These are phyloP conservation scores for Dinothrombium tinctorium DNA, from an alignment of 1,140 invertebrate genomes.

Conservation along the genomic window DNA sequence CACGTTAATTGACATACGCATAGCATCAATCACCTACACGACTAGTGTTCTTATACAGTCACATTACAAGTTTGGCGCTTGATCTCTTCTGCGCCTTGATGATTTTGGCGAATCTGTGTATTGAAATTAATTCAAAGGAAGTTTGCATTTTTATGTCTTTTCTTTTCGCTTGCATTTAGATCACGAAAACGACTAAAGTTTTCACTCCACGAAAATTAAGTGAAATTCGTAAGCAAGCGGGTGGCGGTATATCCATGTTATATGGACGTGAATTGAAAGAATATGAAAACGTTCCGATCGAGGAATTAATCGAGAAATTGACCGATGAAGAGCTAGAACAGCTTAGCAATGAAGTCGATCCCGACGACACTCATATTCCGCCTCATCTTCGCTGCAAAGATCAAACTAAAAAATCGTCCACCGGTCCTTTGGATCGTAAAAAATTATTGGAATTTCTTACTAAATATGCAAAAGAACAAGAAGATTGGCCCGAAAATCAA, in stretches of 20 bases:
- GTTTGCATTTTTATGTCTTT: no score
- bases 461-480: constrained; percentile 86
- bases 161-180: no score
- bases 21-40: no score
- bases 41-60: no score
- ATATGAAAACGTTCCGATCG: constrained; percentile 88
- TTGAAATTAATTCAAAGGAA: no score
- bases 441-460: constrained; percentile 80
- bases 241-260: constrained; percentile 25
- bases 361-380: constrained; percentile 89
- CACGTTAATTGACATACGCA: no score
- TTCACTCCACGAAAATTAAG: no score
- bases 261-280: constrained; percentile 77
- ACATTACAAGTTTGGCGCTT: no score
- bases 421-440: constrained; percentile 82
- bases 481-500: constrained; percentile 84
- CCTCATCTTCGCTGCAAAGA: constrained; percentile 84
- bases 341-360: constrained; percentile 93
- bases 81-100: no score
- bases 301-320: constrained; percentile 76
- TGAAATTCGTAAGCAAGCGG: neutral
- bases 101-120: no score
- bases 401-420: constrained; percentile 78
- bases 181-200: no score
- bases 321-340: constrained; percentile 88